A percentile compares a stretch with the other conserved stretches of the same genome.
These are phyloP conservation scores for Neolamprologus falcicula DNA, from an alignment of 2,113 vertebrate species.

Conservation along the genomic window DNA sequence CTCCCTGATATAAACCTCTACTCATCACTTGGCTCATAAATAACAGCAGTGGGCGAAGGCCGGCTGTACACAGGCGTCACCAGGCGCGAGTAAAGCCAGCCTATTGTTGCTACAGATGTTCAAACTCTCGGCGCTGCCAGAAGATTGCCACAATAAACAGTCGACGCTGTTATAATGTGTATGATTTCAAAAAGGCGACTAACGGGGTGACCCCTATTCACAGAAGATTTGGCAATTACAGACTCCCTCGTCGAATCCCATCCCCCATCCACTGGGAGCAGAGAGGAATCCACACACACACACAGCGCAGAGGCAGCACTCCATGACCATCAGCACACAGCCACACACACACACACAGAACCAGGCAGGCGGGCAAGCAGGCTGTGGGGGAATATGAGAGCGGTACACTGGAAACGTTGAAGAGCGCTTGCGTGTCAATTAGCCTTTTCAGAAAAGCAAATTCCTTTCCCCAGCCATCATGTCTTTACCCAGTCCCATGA, in stretches of 20 bases:
- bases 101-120: constrained; percentile 44
- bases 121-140: constrained; percentile 18
- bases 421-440: constrained; percentile 61
- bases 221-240: constrained; percentile 71
- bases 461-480: constrained; percentile 53
- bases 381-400: constrained; percentile 55
- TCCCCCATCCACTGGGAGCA: constrained; percentile 61
- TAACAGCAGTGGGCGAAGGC: constrained; percentile 42
- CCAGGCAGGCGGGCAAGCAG: constrained; percentile 15
- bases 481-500: constrained; percentile 31
- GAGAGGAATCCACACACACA: constrained; percentile 58
- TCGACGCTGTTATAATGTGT: constrained; percentile 32
- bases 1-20: constrained; percentile 48
- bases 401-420: constrained; percentile 51
- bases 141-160: constrained; percentile 35
- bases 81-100: background rate
- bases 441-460: constrained; percentile 62
- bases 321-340: constrained; percentile 58
- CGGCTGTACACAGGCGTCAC: background rate
- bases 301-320: constrained; percentile 49
- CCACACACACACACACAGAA: constrained; percentile 18
- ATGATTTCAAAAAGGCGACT: constrained; percentile 38
- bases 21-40: constrained; percentile 55
- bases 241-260: constrained; percentile 58
- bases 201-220: constrained; percentile 62